A percentile compares a stretch with the other conserved stretches of the same genome.
Evolutionary conservation across 2,113 vertebrate species (phyloP).

Genomic region (Chaetura pelagica): DNA sequence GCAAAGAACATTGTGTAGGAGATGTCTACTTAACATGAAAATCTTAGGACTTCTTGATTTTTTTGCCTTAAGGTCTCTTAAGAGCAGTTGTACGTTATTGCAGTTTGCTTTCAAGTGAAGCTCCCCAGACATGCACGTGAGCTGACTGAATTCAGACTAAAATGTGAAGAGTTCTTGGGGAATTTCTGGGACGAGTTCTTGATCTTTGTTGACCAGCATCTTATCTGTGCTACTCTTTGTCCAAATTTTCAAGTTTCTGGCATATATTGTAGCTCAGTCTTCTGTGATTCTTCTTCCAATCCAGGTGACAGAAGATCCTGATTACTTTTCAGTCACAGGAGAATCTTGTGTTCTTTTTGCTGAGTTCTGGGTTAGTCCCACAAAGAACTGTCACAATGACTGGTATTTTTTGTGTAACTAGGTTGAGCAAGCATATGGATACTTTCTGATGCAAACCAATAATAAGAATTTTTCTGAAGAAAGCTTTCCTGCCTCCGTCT

Average conservation of each 20-base stretch:
- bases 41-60: not conserved
- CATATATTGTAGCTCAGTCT: accelerated
- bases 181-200: not conserved
- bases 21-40: not conserved
- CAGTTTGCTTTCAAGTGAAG: not conserved
- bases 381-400: not conserved
- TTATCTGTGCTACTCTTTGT: not conserved
- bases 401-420: not conserved
- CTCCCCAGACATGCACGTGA: not conserved
- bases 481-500: not conserved
- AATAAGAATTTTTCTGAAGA: not conserved
- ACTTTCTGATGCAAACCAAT: not conserved
- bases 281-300: not conserved
- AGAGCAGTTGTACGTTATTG: not conserved
- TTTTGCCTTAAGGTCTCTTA: not conserved
- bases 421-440: not conserved
- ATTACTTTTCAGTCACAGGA: not conserved
- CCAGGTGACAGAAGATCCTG: not conserved
- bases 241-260: not conserved
- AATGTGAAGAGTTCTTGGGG: not conserved
- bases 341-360: not conserved
- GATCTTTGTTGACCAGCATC: not conserved
- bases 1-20: not conserved
- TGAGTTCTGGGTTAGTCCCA: not conserved
- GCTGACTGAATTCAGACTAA: not conserved